Percentiles rank a stretch among this genome's conserved stretches.
phyloP scores from a whole-genome alignment of 2,113 vertebrate species.

The Sigmodon hispidus region DNA sequence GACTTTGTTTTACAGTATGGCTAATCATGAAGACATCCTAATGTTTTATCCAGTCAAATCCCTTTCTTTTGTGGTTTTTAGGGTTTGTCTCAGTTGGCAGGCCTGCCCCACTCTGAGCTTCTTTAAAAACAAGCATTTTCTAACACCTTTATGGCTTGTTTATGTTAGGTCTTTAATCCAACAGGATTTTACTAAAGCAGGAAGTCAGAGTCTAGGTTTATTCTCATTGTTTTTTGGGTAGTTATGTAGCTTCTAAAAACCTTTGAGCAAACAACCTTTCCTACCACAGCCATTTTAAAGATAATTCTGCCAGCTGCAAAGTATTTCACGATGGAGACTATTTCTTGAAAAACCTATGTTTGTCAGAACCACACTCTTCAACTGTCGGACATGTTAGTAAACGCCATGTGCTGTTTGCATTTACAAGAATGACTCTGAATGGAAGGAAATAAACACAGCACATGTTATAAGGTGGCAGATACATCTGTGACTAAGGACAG shows the following conservation, averaged over 20 bases:
- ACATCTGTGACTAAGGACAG: neutral
- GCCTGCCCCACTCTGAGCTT: neutral
- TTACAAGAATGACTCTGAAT: constrained; percentile 2
- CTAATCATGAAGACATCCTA: constrained; percentile 4
- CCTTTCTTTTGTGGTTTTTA: constrained; percentile 12
- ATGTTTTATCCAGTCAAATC: constrained; percentile 21
- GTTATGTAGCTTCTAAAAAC: constrained; percentile 34
- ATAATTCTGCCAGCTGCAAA: neutral
- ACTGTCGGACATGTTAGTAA: neutral
- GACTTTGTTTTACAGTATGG: constrained; percentile 29
- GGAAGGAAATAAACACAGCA: neutral
- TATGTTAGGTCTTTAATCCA: constrained; percentile 2
- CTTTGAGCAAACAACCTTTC: constrained; percentile 34
- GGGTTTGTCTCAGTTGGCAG: constrained; percentile 14
- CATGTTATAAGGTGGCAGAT: neutral
- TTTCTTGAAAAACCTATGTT: constrained; percentile 38
- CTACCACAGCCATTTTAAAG: constrained; percentile 39
- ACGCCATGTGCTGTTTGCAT: neutral
- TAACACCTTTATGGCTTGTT: neutral
- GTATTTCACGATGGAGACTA: neutral
- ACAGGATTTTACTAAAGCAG: constrained; percentile 7
- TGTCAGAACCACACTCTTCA: constrained; percentile 26
- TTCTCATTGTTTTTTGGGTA: neutral
- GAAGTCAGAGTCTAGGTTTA: neutral
- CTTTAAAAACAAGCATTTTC: neutral